Conservation (phyloP, 2,113 vertebrate species). For the Poeciliopsis occidentalis region DNA sequence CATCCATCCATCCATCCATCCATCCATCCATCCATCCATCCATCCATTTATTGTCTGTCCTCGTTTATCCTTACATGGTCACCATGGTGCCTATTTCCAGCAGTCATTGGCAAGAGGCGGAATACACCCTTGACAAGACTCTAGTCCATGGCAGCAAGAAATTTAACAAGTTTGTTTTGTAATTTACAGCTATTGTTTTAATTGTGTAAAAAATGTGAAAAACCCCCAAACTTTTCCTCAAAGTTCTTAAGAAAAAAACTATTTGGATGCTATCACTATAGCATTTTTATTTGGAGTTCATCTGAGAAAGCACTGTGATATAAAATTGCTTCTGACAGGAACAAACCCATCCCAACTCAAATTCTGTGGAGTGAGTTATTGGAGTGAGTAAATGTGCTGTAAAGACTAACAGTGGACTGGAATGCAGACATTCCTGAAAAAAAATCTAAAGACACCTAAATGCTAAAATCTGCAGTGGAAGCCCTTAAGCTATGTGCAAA, state of each 20-base stretch:
- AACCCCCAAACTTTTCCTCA: too few species aligned
- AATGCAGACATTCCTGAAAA: slow-evolving; percentile 67
- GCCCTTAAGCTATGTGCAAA: slow-evolving; percentile 24
- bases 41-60: too few species aligned
- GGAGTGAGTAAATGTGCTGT: slow-evolving; percentile 51
- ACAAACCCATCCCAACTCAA: slow-evolving; percentile 6
- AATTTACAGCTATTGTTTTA: too few species aligned
- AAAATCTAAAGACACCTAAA: slow-evolving; percentile 51
- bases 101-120: too few species aligned
- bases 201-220: too few species aligned
- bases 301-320: slow-evolving; percentile 2
- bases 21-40: too few species aligned
- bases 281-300: slow-evolving; percentile 17
- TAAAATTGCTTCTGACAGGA: slow-evolving; percentile 25
- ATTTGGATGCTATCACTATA: not conserved
- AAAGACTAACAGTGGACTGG: slow-evolving; percentile 57
- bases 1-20: too few species aligned
- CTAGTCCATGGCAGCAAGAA: too few species aligned
- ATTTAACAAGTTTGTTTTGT: too few species aligned
- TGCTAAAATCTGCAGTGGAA: slow-evolving; percentile 55
- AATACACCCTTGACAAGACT: too few species aligned
- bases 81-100: too few species aligned
- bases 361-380: slow-evolving; percentile 52
- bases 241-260: not conserved
- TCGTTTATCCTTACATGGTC: too few species aligned